Percentiles rank a stretch among this genome's conserved stretches.
Evolutionary conservation across 2,888 invertebrate genomes (phyloP).

Genomic region (Argyresthia goedartella): DNA sequence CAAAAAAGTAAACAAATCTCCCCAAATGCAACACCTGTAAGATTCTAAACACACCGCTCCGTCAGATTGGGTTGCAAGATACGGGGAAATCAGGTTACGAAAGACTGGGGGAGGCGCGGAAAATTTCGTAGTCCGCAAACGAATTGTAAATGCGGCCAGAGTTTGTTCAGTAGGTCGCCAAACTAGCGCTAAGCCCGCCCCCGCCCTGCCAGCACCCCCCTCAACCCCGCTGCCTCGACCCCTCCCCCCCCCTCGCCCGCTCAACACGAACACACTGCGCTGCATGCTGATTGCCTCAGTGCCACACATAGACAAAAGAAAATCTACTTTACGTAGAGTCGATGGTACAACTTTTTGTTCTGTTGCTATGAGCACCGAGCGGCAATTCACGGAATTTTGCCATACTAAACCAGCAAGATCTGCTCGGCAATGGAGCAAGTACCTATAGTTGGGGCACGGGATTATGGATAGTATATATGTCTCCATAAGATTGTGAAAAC

Average conservation of each 20-base stretch:
- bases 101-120: constrained; percentile 46
- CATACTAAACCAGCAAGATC: too few species aligned
- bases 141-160: constrained; percentile 48
- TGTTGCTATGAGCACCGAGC: background rate
- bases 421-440: too few species aligned
- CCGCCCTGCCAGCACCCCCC: too few species aligned
- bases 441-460: too few species aligned
- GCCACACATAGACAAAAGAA: background rate
- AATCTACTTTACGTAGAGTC: background rate
- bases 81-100: constrained; percentile 44
- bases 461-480: too few species aligned
- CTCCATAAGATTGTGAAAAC: too few species aligned
- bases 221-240: too few species aligned
- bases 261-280: constrained; percentile 8
- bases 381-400: too few species aligned
- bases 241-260: too few species aligned
- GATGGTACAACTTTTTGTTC: background rate
- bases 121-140: constrained; percentile 50
- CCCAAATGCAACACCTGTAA: background rate
- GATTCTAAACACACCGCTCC: background rate
- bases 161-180: constrained; percentile 47
- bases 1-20: background rate
- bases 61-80: background rate
- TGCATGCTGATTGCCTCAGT: constrained; percentile 22
- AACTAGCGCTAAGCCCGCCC: constrained; percentile 27